Percentiles rank a stretch among this genome's conserved stretches.
These are phyloP conservation scores for Petrocephalus zakoni DNA, from an alignment of 2,113 vertebrate species.

Conservation along the genomic window DNA sequence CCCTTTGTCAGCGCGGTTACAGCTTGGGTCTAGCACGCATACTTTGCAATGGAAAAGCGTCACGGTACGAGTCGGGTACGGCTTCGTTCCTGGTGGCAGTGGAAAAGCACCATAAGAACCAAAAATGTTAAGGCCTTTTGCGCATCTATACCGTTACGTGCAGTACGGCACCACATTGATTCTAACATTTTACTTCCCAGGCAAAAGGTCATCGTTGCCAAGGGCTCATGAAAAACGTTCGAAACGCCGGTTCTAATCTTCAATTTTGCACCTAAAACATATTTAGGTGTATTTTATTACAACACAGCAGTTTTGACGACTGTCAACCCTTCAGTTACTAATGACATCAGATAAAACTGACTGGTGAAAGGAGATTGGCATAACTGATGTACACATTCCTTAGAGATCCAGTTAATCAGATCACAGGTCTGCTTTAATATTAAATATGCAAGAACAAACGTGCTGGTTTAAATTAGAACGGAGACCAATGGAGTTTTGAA, in stretches of 20 bases:
- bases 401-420: background rate
- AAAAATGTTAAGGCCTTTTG: no score
- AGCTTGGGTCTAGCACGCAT: no score
- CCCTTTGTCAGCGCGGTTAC: no score
- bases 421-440: background rate
- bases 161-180: no score
- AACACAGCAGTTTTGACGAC: background rate
- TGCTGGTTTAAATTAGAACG: background rate
- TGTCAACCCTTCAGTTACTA: background rate
- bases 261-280: background rate
- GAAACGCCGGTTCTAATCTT: background rate
- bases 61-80: no score
- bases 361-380: background rate
- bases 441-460: background rate
- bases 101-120: no score
- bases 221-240: background rate
- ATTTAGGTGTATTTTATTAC: background rate
- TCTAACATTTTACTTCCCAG: no score
- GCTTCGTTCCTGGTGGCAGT: no score
- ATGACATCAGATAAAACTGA: background rate
- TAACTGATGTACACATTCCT: background rate
- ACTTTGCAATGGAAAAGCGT: no score
- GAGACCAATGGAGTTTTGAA: background rate
- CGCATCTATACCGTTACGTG: no score
- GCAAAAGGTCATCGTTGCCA: no score